Conservation (phyloP, 2,113 vertebrate genomes). For the Gorsachius goisagi region DNA sequence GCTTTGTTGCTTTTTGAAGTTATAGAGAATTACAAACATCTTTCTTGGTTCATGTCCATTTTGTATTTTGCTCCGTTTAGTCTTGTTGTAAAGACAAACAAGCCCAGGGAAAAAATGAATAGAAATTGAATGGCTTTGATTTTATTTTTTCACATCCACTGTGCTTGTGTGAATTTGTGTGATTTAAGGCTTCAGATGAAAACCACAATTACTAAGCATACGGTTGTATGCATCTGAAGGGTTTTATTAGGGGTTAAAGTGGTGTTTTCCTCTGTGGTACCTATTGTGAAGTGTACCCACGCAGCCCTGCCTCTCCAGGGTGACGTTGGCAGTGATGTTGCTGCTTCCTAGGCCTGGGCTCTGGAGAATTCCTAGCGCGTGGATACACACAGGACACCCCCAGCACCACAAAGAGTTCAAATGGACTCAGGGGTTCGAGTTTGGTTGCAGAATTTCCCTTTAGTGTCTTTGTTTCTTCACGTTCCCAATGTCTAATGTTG, state of each 20-base stretch:
- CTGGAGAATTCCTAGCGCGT: neutral
- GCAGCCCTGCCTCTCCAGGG: neutral
- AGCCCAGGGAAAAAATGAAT: neutral
- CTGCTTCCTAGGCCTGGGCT: neutral
- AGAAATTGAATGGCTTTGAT: neutral
- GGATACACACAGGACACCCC: neutral
- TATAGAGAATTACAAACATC: neutral
- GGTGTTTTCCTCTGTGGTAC: neutral
- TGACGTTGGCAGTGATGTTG: neutral
- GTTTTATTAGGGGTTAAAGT: neutral
- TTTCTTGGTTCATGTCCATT: neutral
- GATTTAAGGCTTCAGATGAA: neutral
- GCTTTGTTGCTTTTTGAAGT: neutral
- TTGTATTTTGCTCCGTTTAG: neutral
- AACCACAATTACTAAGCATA: neutral
- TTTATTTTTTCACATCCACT: neutral
- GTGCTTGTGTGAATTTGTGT: neutral
- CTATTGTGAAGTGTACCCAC: neutral
- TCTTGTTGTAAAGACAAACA: neutral
- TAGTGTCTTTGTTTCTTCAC: neutral
- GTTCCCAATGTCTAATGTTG: neutral
- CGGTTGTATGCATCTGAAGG: neutral
- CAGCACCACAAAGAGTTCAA: fast-evolving
- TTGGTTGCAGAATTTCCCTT: neutral
- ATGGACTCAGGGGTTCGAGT: neutral